A percentile compares a stretch with the other conserved stretches of the same genome.
Evolutionary conservation across 2,888 invertebrate genomes (phyloP).

Genomic region (Dysmachus trigonus): DNA sequence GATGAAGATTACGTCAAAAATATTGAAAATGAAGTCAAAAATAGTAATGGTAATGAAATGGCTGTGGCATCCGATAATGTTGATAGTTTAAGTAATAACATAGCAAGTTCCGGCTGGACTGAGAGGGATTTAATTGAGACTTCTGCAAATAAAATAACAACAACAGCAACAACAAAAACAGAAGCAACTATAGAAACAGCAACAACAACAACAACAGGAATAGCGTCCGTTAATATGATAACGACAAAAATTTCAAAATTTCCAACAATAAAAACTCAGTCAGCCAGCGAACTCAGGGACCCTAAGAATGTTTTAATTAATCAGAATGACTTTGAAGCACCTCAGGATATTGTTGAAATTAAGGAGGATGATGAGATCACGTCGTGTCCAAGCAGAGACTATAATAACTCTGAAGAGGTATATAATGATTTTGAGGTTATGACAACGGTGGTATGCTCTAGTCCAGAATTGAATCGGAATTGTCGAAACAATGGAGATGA

Average conservation of each 20-base stretch:
- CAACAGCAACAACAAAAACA: not conserved
- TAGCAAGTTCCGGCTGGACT: conserved; percentile 1
- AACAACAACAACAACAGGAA: not conserved
- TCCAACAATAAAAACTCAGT: not conserved
- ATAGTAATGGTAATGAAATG: conserved; percentile 26
- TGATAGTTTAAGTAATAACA: conserved; percentile 18
- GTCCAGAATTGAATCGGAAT: not conserved
- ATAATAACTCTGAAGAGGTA: not conserved
- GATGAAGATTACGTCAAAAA: not conserved
- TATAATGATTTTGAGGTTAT: not conserved
- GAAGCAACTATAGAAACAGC: not conserved
- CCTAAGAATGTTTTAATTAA: not conserved
- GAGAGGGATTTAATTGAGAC: not conserved
- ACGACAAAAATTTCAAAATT: not conserved
- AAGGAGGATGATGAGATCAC: too few relatives aligned
- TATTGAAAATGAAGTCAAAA: not conserved
- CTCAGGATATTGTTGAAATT: not conserved
- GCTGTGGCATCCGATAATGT: conserved; percentile 18
- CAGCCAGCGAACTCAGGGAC: not conserved
- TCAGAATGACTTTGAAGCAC: not conserved
- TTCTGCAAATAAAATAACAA: not conserved
- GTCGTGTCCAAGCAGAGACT: not conserved
- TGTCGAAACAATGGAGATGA: not conserved
- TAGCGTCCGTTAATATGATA: not conserved
- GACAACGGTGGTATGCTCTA: not conserved